phyloP scores from a whole-genome alignment of 2,113 vertebrate species.

The Jaculus jaculus region DNA sequence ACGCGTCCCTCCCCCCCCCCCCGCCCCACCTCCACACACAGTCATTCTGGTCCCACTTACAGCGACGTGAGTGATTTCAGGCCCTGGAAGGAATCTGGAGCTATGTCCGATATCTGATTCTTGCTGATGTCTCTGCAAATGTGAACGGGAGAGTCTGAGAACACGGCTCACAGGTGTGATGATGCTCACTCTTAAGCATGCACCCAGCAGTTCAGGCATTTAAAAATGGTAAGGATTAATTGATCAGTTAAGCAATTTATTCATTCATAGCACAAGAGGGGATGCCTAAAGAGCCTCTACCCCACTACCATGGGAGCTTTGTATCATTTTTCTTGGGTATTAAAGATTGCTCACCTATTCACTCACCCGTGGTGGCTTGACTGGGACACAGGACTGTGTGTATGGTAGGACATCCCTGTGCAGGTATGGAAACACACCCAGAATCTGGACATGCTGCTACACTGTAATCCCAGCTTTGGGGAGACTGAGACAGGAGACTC shows the following conservation, averaged over 20 bases:
- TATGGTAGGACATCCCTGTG: rapidly evolving
- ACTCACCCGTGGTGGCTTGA: rapidly evolving
- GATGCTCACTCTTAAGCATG: not conserved
- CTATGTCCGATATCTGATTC: constrained; percentile 98
- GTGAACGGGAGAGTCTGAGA: constrained; percentile 49
- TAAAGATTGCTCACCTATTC: rapidly evolving
- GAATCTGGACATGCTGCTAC: not conserved
- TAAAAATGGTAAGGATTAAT: not conserved
- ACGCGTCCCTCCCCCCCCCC: not conserved
- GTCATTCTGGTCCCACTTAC: constrained; percentile 88
- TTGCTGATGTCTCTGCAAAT: constrained; percentile 97
- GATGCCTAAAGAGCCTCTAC: not conserved
- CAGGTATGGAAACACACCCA: not conserved
- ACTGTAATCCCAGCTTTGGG: not conserved
- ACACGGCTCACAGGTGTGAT: not conserved
- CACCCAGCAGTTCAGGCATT: not conserved
- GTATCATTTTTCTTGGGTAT: not conserved
- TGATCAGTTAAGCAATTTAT: not conserved
- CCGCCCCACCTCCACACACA: not conserved
- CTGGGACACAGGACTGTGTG: not conserved
- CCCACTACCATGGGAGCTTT: not conserved
- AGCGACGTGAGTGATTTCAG: constrained; percentile 97
- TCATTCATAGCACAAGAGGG: not conserved
- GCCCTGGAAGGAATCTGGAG: constrained; percentile 96
- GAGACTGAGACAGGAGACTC: not conserved